These are phyloP conservation scores for Progne subis DNA, from an alignment of 2,113 vertebrate genomes.

Conservation along the genomic window DNA sequence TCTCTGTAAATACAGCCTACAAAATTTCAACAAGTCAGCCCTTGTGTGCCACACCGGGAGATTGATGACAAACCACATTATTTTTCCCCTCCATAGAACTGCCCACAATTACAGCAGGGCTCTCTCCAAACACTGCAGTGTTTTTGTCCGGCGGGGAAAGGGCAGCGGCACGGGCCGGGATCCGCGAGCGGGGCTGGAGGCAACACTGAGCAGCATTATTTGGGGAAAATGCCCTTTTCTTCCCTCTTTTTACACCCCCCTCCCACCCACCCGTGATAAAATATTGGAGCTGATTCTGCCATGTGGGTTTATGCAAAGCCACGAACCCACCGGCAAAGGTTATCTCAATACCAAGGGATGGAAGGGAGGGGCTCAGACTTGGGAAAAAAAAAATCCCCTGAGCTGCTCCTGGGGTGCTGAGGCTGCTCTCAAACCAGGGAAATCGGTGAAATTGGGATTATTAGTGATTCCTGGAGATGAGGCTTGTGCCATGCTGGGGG, in stretches of 20 bases:
- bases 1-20: constrained; percentile 82
- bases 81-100: constrained; percentile 74
- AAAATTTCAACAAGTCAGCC: constrained; percentile 80
- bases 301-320: neutral
- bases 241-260: neutral
- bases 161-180: neutral
- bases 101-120: constrained; percentile 67
- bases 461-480: neutral
- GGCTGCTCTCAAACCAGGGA: neutral
- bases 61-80: constrained; percentile 81
- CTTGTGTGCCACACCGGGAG: constrained; percentile 75
- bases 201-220: constrained; percentile 4
- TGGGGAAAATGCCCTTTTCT: constrained; percentile 44
- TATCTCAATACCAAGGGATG: neutral
- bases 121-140: constrained; percentile 66
- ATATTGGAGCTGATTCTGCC: neutral
- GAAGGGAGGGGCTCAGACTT: neutral
- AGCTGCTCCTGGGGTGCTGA: neutral
- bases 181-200: neutral
- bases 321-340: neutral
- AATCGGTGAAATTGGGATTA: neutral
- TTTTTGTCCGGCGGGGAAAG: constrained; percentile 49
- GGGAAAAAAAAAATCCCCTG: neutral
- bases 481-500: neutral
- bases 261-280: neutral